These are phyloP conservation scores for Macrotis lagotis DNA, from an alignment of 2,113 vertebrate genomes.

Conservation along the genomic window DNA sequence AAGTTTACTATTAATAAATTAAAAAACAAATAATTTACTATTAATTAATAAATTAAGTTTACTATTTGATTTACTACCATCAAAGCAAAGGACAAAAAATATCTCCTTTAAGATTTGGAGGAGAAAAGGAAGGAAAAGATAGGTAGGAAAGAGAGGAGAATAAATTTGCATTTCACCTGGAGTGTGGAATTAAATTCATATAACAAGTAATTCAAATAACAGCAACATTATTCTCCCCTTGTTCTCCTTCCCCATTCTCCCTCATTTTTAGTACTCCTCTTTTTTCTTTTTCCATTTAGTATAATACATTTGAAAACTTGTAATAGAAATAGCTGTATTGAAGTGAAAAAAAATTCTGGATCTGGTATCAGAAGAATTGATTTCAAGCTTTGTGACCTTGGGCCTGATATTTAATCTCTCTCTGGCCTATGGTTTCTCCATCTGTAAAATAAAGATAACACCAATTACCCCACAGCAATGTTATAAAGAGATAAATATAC, in stretches of 20 bases:
- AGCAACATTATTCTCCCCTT: neutral
- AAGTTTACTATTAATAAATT: neutral
- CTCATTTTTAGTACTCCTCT: neutral
- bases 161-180: neutral
- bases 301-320: neutral
- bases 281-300: neutral
- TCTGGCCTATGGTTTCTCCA: neutral
- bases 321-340: neutral
- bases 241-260: neutral
- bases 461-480: neutral
- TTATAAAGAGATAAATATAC: neutral
- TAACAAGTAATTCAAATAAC: neutral
- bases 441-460: slow-evolving; percentile 1
- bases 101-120: neutral
- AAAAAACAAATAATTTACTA: too few relatives aligned
- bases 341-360: neutral
- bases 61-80: neutral
- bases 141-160: neutral
- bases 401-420: neutral
- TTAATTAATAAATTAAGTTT: too few relatives aligned
- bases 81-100: neutral
- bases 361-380: neutral
- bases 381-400: neutral
- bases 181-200: neutral
- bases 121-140: neutral